Percentiles rank a stretch among this genome's conserved stretches.
Evolutionary conservation across 1,140 invertebrate species (phyloP).

Genomic region (Leguminivora glycinivorella): DNA sequence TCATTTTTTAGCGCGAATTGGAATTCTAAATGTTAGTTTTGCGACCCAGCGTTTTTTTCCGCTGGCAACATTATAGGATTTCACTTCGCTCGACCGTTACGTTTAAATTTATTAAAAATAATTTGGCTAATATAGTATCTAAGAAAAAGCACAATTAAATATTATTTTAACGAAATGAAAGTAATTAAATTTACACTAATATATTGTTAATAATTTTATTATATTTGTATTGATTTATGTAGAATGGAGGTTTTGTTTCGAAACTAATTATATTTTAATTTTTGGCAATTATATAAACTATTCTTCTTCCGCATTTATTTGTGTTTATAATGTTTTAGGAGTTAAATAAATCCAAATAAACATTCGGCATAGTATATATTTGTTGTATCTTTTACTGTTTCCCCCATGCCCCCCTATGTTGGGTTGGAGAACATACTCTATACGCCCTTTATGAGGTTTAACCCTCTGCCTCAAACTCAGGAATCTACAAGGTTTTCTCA

Average conservation of each 20-base stretch:
- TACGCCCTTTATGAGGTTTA: too few species aligned
- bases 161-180: conserved; percentile 69
- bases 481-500: too few species aligned
- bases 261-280: conserved; percentile 53
- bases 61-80: conserved; percentile 58
- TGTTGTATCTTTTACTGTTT: conserved; percentile 40
- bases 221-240: conserved; percentile 59
- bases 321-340: conserved; percentile 77
- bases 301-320: conserved; percentile 74
- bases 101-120: conserved; percentile 57
- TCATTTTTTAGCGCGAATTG: conserved; percentile 40
- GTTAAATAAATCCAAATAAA: conserved; percentile 75
- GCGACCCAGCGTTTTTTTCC: conserved; percentile 44
- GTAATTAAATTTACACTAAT: conserved; percentile 65
- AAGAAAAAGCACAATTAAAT: conserved; percentile 74
- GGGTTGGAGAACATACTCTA: too few species aligned
- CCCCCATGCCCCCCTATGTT: not conserved
- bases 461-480: too few species aligned
- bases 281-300: conserved; percentile 65
- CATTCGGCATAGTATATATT: conserved; percentile 69
- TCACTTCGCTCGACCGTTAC: conserved; percentile 44
- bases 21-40: conserved; percentile 36
- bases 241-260: conserved; percentile 57
- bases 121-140: conserved; percentile 75
- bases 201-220: conserved; percentile 78